Base-by-base conservation (phyloP, 2,113 vertebrate genomes). In the Albula goreensis region DNA sequence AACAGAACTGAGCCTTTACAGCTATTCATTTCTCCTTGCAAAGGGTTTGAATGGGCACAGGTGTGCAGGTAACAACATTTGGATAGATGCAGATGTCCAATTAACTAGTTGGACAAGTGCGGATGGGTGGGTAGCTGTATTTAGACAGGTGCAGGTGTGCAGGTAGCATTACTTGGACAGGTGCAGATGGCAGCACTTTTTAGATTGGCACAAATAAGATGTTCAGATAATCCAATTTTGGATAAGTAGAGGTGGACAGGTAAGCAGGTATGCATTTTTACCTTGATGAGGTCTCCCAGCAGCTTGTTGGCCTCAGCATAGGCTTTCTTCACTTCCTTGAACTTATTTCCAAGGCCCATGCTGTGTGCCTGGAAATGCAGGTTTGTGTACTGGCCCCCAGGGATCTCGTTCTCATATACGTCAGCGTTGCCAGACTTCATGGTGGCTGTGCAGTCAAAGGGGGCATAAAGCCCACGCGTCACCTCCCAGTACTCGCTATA, bases 341-440 rank as follows among this genome's bases (percentile, higher is more conserved):
- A 99, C 94, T 98, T 99, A 93, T 98, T 96, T 22, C 98, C 98
- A 9, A 99, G 96, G 50, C 98, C 98, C 98, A 99, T 99, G 92
- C 97, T 98, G 92, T 99, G 97, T 52, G 98, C 98, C 96, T 99
- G 98, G 95, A 99, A 99, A 94, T 99, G 98, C n/a, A 99, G 97
- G 96, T 99, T 99, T 91, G 98, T 99, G 93, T 99, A 99, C 89
- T 99, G 98, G 4, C 98, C 98, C 0, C 98, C 98, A 0, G 98
- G 98, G 88, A 99, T 99, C 95, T 99, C 98, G n/a, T 99, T 99
- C 95, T 99, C 97, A 10, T 99, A 99, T 41, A 99, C 97, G 0
- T 99, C 98, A 0, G 98, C 96, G 80, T 99, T 99, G 80, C 98
- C 98, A 0, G 98, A 98, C 87, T 99, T 99, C 98, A 99, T 99